Evolutionary conservation across 2,113 vertebrate species (phyloP), one percentile per base, ranked within the genome.

Genomic region (Gobio gobio): DNA sequence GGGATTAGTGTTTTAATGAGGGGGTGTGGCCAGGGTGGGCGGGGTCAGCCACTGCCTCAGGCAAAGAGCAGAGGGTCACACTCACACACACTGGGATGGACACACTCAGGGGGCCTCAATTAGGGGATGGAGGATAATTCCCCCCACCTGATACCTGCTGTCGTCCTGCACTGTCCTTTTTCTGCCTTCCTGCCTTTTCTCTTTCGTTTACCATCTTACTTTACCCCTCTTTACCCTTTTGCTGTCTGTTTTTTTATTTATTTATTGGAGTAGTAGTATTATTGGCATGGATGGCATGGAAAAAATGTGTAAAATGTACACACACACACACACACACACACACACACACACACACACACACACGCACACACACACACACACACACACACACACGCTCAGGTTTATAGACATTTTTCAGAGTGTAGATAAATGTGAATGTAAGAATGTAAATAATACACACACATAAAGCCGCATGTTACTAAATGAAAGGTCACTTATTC

Each of bases 1-100:
- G 79, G 88, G 86, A 86, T 87, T 89, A 87, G 86, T 89, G 88
- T 89, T 87, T 89, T 87, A 87, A 87, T 89, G 86, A 87, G 84
- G 78, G 45, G 88, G 88, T 86, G 88, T 87, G 84, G 86, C 82
- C 68, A 86, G 84, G 84, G 84, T 83, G 76, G 86, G 51, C 72
- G 77, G 86, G 88, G 88, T 87, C 88, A 89, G 86, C 20, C 84
- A 85, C 36, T 84, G 88, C 88, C 88, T 89, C 77, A 89, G 88
- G 88, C 88, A 75, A 89, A 87, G 82, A 87, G 88, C 86, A 89
- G 88, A 63, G 88, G 88, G 86, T 88, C 87, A 86, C 51, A 59
- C 74, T 79, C 81, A 85, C 83, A 85, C 79, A 86, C 51, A 84
- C 66, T 83, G 66, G 78, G 61, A 83, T 77, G 83, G 78, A 89